Evolutionary conservation across 2,888 invertebrate species (phyloP).

Genomic region (Mycogona germanica): DNA sequence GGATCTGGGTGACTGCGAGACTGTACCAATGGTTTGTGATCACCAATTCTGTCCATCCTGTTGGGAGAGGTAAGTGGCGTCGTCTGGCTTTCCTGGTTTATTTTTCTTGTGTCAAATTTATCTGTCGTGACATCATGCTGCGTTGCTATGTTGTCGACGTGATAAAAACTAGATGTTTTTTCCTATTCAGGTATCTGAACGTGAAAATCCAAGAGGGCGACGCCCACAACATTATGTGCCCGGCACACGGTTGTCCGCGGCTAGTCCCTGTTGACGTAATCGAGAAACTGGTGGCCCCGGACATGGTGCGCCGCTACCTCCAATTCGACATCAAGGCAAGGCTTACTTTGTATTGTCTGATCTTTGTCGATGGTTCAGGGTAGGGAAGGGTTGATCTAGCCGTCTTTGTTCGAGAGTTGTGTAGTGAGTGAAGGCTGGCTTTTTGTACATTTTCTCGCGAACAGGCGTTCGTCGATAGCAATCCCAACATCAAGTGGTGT

Average conservation of each 20-base stretch:
- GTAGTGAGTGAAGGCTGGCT: background rate
- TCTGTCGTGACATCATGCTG: background rate
- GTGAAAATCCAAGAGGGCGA: constrained; percentile 52
- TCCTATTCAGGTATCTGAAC: constrained; percentile 42
- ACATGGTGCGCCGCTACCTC: constrained; percentile 50
- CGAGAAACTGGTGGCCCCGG: constrained; percentile 50
- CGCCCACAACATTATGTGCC: constrained; percentile 51
- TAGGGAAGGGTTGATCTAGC: too few relatives aligned
- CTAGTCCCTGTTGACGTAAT: constrained; percentile 52
- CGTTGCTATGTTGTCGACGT: background rate
- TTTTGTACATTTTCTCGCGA: background rate
- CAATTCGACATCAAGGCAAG: constrained; percentile 54
- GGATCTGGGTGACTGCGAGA: constrained; percentile 42
- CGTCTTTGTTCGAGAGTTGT: too few relatives aligned
- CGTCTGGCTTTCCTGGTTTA: background rate
- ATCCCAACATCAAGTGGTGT: constrained; percentile 56
- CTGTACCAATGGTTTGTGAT: constrained; percentile 46
- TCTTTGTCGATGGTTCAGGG: too few relatives aligned
- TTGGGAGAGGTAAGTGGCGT: constrained; percentile 42
- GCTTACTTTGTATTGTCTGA: background rate
- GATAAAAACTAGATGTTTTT: background rate
- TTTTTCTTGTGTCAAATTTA: background rate
- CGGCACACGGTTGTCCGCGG: constrained; percentile 49
- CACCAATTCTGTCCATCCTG: constrained; percentile 50
- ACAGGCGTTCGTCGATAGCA: constrained; percentile 55